A percentile compares a stretch with the other conserved stretches of the same genome.
Evolutionary conservation across 1,140 invertebrate genomes (phyloP).

Genomic region (Oncopeltus fasciatus): DNA sequence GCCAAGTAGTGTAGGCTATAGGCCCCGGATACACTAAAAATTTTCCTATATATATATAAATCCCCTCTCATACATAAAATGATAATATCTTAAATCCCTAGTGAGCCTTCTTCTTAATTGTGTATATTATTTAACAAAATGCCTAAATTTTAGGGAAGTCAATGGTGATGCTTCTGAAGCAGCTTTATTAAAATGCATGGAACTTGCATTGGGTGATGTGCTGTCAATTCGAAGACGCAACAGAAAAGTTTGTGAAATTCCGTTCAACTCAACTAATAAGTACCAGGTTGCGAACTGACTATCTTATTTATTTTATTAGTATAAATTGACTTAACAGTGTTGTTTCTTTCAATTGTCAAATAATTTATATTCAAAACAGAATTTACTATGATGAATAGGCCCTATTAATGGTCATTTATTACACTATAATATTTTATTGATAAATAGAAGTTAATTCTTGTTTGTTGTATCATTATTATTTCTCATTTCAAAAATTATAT

Average conservation of each 20-base stretch:
- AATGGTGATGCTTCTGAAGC: slow-evolving; percentile 88
- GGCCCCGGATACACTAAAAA: neutral
- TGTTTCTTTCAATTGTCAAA: too few species aligned
- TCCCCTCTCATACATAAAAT: neutral
- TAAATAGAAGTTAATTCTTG: too few species aligned
- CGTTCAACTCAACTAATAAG: slow-evolving; percentile 99
- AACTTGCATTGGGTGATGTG: slow-evolving; percentile 84
- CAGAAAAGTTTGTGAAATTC: slow-evolving; percentile 93
- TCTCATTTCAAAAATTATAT: too few species aligned
- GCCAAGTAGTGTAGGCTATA: too few species aligned
- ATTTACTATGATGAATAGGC: too few species aligned
- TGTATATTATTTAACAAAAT: neutral
- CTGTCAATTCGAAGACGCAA: slow-evolving; percentile 76
- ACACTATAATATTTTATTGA: too few species aligned
- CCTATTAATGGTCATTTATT: too few species aligned
- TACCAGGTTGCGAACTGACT: too few species aligned
- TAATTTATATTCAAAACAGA: too few species aligned
- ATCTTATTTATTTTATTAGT: too few species aligned
- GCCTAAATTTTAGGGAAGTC: slow-evolving; percentile 41
- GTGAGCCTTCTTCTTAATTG: neutral
- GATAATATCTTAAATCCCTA: neutral
- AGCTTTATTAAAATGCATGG: slow-evolving; percentile 91
- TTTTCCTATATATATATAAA: neutral
- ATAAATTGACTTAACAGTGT: too few species aligned
- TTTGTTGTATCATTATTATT: too few species aligned